Percentiles rank a stretch among this genome's conserved stretches.
phyloP scores from a whole-genome alignment of 2,113 vertebrate species.

The Nibea albiflora region DNA sequence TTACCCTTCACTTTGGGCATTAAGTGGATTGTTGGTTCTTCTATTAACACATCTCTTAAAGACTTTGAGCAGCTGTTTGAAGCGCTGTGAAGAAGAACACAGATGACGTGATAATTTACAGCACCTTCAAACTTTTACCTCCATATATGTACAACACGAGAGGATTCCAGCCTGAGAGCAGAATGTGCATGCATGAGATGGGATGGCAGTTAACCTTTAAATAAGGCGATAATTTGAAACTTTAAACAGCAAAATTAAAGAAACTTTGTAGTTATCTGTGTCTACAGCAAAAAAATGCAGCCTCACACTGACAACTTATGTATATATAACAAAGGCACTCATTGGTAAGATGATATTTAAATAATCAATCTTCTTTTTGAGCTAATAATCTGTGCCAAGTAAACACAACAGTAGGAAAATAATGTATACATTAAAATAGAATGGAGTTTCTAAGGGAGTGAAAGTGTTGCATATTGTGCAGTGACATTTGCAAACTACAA shows the following conservation, averaged over 20 bases:
- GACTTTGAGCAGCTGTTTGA: slow-evolving; percentile 54
- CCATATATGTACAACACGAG: not conserved
- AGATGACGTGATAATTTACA: slow-evolving; percentile 66
- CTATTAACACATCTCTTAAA: slow-evolving; percentile 79
- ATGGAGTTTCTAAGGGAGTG: not conserved
- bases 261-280: slow-evolving; percentile 62
- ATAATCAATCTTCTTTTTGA: slow-evolving; percentile 3
- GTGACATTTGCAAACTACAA: slow-evolving; percentile 43
- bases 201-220: slow-evolving; percentile 93
- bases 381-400: slow-evolving; percentile 8
- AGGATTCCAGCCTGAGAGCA: slow-evolving; percentile 73
- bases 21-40: slow-evolving; percentile 79
- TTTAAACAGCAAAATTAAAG: slow-evolving; percentile 66
- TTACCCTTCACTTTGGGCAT: slow-evolving; percentile 77
- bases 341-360: slow-evolving; percentile 25
- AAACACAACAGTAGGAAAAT: slow-evolving; percentile 15
- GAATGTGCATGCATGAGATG: slow-evolving; percentile 85
- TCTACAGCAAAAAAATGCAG: slow-evolving; percentile 47
- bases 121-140: slow-evolving; percentile 65
- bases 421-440: not conserved
- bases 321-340: not conserved
- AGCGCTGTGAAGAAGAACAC: slow-evolving; percentile 19
- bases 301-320: slow-evolving; percentile 33
- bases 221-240: slow-evolving; percentile 88
- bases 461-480: not conserved